Evolutionary conservation across 2,113 vertebrate species (phyloP), one percentile per base, ranked within the genome.

Genomic region (Leucopsar rothschildi): DNA sequence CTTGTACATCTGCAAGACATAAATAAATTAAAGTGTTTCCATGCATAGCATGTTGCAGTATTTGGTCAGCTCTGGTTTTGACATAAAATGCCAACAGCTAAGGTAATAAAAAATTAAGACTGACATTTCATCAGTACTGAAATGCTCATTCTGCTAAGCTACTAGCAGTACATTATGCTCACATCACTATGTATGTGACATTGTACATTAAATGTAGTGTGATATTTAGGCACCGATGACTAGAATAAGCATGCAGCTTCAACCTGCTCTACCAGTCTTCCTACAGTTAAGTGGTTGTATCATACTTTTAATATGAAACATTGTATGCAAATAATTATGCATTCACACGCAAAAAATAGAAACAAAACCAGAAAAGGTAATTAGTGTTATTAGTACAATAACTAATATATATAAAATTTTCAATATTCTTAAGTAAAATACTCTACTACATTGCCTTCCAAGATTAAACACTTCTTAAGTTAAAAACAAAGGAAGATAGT

Each of bases 161-260:
- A 92, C 92, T 93, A 90, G 92, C 56, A 90, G 92, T 92, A 75
- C 79, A 83, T 87, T 93, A 73, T 77, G 76, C 88, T 92, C 92
- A 90, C 86, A 95, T 96, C 94, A 96, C 90, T 93, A 94, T 94
- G 92, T 88, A 64, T 35, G 59, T 94, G 95, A 94, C 96, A 96
- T 33, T 77, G 47, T 21, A 42, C 59, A 92, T 97, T 96, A 96
- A 90, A 86, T 1, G 4, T 5, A 56, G 79, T 78, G 76, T 86
- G 90, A 95, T 96, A 60, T 93, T 86, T 86, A 75, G 92, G 79
- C 92, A 90, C n/a, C 56, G 6, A 77, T 78, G 94, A 96, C 87
- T 86, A 78, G 71, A 94, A 56, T 86, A 80, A 81, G 60, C 64
- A 95, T 27, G 50, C 60, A 73, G 70, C 68, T 88, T 92, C 86